Evolutionary conservation across 2,888 invertebrate species (phyloP), one percentile per base, ranked within the genome.

Genomic region (Macroteleia sp.): DNA sequence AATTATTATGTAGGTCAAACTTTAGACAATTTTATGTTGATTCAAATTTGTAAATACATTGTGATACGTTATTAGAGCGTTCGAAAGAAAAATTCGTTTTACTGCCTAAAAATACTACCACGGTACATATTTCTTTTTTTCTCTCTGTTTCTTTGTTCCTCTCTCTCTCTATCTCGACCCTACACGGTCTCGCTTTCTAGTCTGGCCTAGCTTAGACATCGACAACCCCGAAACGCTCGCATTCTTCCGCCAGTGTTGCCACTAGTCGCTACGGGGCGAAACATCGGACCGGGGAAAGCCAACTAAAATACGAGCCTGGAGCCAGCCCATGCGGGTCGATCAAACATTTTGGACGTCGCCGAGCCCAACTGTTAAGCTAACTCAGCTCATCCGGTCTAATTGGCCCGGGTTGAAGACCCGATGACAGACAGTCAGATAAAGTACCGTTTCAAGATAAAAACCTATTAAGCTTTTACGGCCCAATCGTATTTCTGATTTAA

Each of bases 231-330:
- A 48, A 28, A 32, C 32, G 30, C 30, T 30, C 10, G 20, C 57
- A 20, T 44, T 44, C 57, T 59, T 59, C 57, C 59, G 46, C 59
- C 57, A 57, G 57, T 57, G 57, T 57, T 57, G 57, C 57, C 57
- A 30, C 42, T 36, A 54, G 54, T 25, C 48, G 30, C 17, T 17
- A 30, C 46, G 20, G 44, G 22, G 44, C 44, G 16, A 16, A 44
- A n/a, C 12, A 5, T 10, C 32, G 32, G 32, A 2, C 9, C 32
- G 32, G n/a, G n/a, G n/a, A n/a, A n/a, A 32, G 32, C 14, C 14
- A 4, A 14, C 36, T 14, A 3, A 14, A 36, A 5, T 30, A 12
- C 28, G 16, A 42, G 41, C 42, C 42, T 30, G 56, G 14, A 36
- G 30, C 16, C 56, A 22, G 8, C 22, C 16, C 36, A 41, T 56